phyloP scores from a whole-genome alignment of 2,888 invertebrate genomes.

The Cataglyphis cursor region DNA sequence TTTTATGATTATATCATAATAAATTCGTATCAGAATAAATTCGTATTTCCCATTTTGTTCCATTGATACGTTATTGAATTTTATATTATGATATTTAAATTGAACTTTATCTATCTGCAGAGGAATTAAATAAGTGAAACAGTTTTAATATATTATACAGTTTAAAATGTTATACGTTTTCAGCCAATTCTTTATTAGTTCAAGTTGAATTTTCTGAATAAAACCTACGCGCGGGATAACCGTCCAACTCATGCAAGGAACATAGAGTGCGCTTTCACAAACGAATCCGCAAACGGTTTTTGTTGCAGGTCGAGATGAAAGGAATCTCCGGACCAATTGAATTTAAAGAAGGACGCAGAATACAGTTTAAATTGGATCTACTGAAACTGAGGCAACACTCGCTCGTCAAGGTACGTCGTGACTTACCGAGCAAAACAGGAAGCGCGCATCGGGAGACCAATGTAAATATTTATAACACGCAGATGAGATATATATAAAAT shows the following conservation, averaged over 20 bases:
- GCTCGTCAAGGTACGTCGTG: slow-evolving; percentile 88
- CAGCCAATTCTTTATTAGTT: slow-evolving; percentile 2
- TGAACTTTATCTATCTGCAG: background rate
- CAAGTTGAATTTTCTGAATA: slow-evolving; percentile 6
- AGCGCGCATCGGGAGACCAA: background rate
- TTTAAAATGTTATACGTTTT: background rate
- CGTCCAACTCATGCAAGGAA: background rate
- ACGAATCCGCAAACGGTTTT: slow-evolving; percentile 39
- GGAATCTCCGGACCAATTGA: slow-evolving; percentile 94
- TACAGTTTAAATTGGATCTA: slow-evolving; percentile 92
- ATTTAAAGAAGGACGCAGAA: slow-evolving; percentile 92
- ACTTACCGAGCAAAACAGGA: slow-evolving; percentile 29
- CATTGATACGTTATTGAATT: background rate
- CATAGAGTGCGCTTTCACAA: slow-evolving; percentile 24
- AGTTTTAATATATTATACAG: background rate
- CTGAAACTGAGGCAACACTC: slow-evolving; percentile 92
- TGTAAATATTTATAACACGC: background rate
- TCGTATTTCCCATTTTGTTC: background rate
- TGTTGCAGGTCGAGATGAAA: slow-evolving; percentile 91
- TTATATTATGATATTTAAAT: background rate
- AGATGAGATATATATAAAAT: background rate
- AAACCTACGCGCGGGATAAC: background rate
- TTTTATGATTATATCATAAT: background rate
- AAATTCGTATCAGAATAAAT: slow-evolving; percentile 12
- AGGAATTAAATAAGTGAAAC: background rate